Percentiles rank a stretch among this genome's conserved stretches.
phyloP scores from a whole-genome alignment of 2,888 invertebrate species.

The Chaetogeoica ovagalla region DNA sequence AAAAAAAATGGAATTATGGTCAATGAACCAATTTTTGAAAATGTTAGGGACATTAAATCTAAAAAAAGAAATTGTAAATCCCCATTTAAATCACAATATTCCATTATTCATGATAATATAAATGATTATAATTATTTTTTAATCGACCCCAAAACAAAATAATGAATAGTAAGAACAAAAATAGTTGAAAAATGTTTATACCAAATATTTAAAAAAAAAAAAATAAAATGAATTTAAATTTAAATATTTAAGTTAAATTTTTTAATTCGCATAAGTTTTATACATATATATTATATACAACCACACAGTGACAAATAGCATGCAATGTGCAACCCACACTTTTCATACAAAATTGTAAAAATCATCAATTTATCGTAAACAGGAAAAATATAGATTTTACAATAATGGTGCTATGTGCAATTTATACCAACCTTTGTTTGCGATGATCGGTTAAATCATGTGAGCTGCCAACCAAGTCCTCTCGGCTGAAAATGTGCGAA shows the following conservation, averaged over 20 bases:
- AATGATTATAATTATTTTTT: too few species aligned
- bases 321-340: too few species aligned
- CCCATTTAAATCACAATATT: neutral
- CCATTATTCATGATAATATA: too few species aligned
- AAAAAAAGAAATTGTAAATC: neutral
- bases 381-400: neutral
- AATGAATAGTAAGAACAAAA: too few species aligned
- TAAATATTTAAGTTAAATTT: too few species aligned
- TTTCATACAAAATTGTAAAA: neutral
- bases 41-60: neutral
- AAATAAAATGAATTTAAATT: too few species aligned
- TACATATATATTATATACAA: too few species aligned
- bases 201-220: too few species aligned
- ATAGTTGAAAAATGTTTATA: too few species aligned
- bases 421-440: constrained; percentile 47
- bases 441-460: constrained; percentile 50
- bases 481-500: constrained; percentile 56
- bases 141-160: too few species aligned
- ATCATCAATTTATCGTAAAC: neutral
- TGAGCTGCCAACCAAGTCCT: constrained; percentile 48
- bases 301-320: too few species aligned
- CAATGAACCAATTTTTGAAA: neutral
- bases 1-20: neutral
- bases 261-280: too few species aligned
- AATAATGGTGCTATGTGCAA: constrained; percentile 14